Base-by-base conservation (phyloP, 2,797 vertebrate genomes). In the Neomorphus geoffroyi region DNA sequence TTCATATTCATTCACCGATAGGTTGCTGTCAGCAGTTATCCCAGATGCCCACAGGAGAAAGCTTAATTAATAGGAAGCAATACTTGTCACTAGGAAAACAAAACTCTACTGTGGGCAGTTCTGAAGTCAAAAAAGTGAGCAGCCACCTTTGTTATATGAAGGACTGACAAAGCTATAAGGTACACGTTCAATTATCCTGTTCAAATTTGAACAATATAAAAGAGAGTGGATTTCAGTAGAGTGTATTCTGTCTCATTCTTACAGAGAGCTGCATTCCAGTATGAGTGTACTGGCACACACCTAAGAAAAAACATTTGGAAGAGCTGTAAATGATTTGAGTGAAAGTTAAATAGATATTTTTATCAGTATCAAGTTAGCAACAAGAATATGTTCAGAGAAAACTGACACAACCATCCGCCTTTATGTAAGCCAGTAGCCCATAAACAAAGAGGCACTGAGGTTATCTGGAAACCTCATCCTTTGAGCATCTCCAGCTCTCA, bases 171-270 rank as follows among this genome's bases (percentile, higher is more conserved):
- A 96, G 61, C 51, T 66, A 78, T 35, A 66, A 91, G 88, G 82
- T 70, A 83, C 67, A 61, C 1, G 23, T 87, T 89, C 86, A 74
- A 92, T 93, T 93, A 86, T 65, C 69, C 84, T 92, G 60, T 83
- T 87, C 95, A 86, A 89, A 95, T 89, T 61, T 78, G 78, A 92
- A 80, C 67, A 88, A 80, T 50, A 65, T n/a, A 61, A 73, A 77
- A 80, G 60, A 70, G 30, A 86, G 48, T 60, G 41, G 64, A 84
- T 93, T 94, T 92, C 74, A 88, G 66, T 41, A 27, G 6, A 46
- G 30, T 70, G 51, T 60, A 73, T 94, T 81, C 75, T 70, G 51
- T 73, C 27, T 37, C 43, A 60, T 70, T 67, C 73, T 77, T 72
- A 43, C 3, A 0, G 48, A 84, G 73, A 51, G 23, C 28, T 92